Conservation (phyloP, 2,888 invertebrate genomes). For the Sinotaia quadrata region DNA sequence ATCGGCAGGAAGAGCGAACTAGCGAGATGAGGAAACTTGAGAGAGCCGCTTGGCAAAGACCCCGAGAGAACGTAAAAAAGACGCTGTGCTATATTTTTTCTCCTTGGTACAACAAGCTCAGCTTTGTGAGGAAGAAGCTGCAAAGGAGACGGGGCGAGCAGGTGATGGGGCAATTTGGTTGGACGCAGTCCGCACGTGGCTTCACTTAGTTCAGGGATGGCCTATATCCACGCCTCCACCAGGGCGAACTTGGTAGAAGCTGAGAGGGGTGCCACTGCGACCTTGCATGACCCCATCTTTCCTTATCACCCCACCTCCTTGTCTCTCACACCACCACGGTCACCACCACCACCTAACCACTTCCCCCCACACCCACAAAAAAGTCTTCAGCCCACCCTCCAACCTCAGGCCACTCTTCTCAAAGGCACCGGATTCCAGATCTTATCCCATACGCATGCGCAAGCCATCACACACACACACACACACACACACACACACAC, state of each 20-base stretch:
- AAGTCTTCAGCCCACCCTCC: not conserved
- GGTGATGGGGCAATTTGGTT: slow-evolving; percentile 9
- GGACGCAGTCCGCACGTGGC: slow-evolving; percentile 19
- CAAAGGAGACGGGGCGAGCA: not conserved
- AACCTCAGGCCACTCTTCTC: slow-evolving; percentile 4
- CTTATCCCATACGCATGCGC: not conserved
- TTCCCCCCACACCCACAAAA: not conserved
- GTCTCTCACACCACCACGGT: not conserved
- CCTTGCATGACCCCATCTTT: slow-evolving; percentile 9
- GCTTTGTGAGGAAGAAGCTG: too few relatives aligned
- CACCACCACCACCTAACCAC: not conserved
- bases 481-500: not conserved
- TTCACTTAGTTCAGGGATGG: slow-evolving; percentile 9
- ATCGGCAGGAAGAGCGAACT: too few relatives aligned
- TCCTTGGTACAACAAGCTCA: too few relatives aligned
- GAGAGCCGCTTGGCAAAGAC: too few relatives aligned
- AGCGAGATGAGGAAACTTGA: too few relatives aligned
- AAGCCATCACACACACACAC: not conserved
- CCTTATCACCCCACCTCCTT: not conserved
- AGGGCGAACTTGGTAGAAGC: not conserved
- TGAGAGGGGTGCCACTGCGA: not conserved
- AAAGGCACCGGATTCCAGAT: not conserved
- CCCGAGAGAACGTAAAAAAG: too few relatives aligned
- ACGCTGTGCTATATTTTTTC: too few relatives aligned
- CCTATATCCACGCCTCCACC: slow-evolving; percentile 1